phyloP scores from a whole-genome alignment of 2,113 vertebrate genomes.

The Mirounga angustirostris region DNA sequence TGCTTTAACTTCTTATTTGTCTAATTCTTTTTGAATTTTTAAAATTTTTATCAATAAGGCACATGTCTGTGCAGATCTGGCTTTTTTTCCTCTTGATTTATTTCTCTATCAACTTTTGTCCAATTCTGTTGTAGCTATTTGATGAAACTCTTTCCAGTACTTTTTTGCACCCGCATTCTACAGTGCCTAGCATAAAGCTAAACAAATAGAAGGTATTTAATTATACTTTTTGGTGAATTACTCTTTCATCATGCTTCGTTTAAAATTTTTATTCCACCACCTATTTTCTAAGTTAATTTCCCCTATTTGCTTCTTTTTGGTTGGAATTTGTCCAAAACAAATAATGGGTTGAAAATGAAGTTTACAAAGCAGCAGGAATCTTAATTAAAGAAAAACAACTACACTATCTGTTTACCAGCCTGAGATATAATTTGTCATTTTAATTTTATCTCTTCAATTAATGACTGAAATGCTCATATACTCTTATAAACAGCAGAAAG shows the following conservation, averaged over 20 bases:
- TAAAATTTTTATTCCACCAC: neutral
- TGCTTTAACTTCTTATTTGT: neutral
- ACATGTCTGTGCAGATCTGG: neutral
- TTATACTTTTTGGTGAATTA: neutral
- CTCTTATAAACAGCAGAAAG: neutral
- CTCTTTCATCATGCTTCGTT: neutral
- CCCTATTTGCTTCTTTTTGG: neutral
- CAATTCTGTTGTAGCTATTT: neutral
- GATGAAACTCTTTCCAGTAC: neutral
- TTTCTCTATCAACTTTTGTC: neutral
- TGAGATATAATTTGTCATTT: neutral
- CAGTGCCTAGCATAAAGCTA: neutral
- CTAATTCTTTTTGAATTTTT: neutral
- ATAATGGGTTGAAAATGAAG: neutral
- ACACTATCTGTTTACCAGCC: neutral
- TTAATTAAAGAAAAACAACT: neutral
- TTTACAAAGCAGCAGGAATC: neutral
- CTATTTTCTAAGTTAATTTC: slow-evolving; percentile 37
- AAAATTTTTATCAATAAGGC: neutral
- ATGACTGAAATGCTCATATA: neutral
- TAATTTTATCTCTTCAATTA: neutral
- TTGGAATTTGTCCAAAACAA: neutral
- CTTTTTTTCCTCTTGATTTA: neutral
- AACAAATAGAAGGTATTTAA: neutral
- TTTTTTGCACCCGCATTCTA: neutral